phyloP scores from a whole-genome alignment of 2,797 vertebrate genomes.

The Centroberyx gerrardi region DNA sequence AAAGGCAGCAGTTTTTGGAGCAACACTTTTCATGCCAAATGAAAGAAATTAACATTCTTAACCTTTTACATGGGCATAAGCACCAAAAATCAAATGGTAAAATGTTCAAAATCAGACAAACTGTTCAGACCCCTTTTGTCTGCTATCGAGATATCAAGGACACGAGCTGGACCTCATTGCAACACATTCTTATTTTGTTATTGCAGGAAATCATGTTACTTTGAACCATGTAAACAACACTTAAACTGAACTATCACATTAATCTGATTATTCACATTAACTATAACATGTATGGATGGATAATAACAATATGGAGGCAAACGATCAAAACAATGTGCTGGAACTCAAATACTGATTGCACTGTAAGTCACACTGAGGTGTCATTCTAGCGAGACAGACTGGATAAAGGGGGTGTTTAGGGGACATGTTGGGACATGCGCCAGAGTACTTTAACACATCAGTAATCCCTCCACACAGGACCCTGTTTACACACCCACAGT shows the following conservation, averaged over 20 bases:
- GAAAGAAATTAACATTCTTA: background rate
- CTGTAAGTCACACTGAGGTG: background rate
- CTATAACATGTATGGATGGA: no score
- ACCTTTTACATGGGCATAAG: background rate
- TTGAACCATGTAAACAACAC: no score
- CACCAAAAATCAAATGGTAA: background rate
- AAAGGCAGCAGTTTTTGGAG: background rate
- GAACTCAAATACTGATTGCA: no score
- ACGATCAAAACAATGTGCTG: no score
- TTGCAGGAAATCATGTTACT: no score
- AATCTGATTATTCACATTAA: no score
- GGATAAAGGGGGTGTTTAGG: background rate
- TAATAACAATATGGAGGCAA: no score
- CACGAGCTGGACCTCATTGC: no score
- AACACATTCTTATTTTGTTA: no score
- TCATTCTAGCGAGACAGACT: background rate
- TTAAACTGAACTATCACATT: no score
- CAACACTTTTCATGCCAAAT: background rate
- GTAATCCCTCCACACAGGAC: background rate
- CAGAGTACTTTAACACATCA: background rate
- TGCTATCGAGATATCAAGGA: no score
- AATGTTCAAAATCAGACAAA: background rate
- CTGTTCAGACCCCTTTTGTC: background rate
- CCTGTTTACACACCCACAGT: background rate
- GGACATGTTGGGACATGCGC: slow-evolving; percentile 5